These are phyloP conservation scores for Actinernus sp. DNA, from an alignment of 92 coral and sea anemone species.

Conservation along the genomic window DNA sequence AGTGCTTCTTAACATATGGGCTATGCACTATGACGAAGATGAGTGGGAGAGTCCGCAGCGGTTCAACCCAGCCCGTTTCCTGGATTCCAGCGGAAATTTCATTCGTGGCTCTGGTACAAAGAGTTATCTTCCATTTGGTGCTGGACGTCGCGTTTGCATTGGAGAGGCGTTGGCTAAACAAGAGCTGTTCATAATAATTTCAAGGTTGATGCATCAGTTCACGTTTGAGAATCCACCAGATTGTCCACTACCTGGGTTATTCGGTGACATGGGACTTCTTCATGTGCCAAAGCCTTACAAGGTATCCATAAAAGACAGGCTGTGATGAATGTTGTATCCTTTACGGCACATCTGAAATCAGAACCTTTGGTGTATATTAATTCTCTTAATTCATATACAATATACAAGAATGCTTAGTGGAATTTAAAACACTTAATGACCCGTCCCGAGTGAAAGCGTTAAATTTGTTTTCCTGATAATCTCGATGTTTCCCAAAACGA, in stretches of 20 bases:
- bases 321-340: no score
- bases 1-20: slow-evolving; percentile 71
- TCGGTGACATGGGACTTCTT: slow-evolving; percentile 49
- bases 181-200: slow-evolving; percentile 53
- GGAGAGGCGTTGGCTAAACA: slow-evolving; percentile 76
- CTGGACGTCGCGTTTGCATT: slow-evolving; percentile 73
- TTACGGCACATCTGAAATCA: no score
- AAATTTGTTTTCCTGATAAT: no score
- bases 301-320: no score
- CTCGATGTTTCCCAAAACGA: no score
- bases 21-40: slow-evolving; percentile 68
- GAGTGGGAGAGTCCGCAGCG: slow-evolving; percentile 55
- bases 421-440: no score
- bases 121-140: slow-evolving; percentile 70
- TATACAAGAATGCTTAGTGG: no score
- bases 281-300: slow-evolving; percentile 63
- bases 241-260: slow-evolving; percentile 54
- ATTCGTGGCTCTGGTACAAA: slow-evolving; percentile 25
- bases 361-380: no score
- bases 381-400: no score
- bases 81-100: slow-evolving; percentile 56
- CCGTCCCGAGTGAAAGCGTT: no score
- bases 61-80: slow-evolving; percentile 74
- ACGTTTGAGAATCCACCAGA: slow-evolving; percentile 37
- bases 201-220: slow-evolving; percentile 63